phyloP scores from a whole-genome alignment of 2,797 vertebrate genomes.

The Brachyrhaphis roseni region DNA sequence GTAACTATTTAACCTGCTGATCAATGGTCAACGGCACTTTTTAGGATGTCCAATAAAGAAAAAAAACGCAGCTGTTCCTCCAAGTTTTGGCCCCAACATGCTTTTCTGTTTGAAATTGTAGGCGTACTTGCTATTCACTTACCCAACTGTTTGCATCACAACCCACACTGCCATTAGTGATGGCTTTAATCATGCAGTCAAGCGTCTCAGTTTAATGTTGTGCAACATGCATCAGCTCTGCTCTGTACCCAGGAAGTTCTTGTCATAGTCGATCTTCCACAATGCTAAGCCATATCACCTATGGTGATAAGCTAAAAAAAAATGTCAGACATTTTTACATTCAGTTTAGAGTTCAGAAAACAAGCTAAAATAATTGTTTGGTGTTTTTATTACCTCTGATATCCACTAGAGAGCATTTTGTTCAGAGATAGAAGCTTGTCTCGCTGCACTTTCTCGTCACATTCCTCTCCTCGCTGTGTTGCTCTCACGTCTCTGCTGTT shows the following conservation, averaged over 20 bases:
- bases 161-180: constrained; percentile 21
- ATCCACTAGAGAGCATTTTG: constrained; percentile 27
- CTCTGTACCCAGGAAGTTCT: constrained; percentile 23
- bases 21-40: not conserved
- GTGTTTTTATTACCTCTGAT: not conserved
- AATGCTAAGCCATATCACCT: constrained; percentile 3
- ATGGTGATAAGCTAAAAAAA: constrained; percentile 34
- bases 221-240: constrained; percentile 20
- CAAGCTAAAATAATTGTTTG: not conserved
- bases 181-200: constrained; percentile 19
- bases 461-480: constrained; percentile 68
- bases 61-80: not conserved
- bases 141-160: constrained; percentile 20
- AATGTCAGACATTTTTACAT: constrained; percentile 1
- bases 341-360: constrained; percentile 12
- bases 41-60: not conserved
- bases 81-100: constrained; percentile 23
- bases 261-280: constrained; percentile 20
- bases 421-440: constrained; percentile 41
- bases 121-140: constrained; percentile 19
- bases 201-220: constrained; percentile 25
- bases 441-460: constrained; percentile 63
- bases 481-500: constrained; percentile 63
- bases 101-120: constrained; percentile 10
- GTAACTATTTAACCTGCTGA: constrained; percentile 5